Evolutionary conservation across 2,113 vertebrate genomes (phyloP).

Genomic region (Cygnus buccinator): DNA sequence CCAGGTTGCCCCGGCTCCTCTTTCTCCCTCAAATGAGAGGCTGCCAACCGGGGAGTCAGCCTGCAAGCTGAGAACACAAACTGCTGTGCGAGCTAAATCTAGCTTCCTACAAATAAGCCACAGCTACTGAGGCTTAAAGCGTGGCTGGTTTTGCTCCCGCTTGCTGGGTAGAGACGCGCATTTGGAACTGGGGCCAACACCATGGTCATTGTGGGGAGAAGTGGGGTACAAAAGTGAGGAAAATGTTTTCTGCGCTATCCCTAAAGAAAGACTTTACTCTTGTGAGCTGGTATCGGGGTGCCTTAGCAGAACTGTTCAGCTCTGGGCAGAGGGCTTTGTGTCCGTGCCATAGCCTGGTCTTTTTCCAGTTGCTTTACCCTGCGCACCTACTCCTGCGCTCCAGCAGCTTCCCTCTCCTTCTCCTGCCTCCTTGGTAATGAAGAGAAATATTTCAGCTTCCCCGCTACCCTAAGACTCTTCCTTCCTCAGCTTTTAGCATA

Average conservation of each 20-base stretch:
- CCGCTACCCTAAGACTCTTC: not conserved
- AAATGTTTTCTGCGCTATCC: not conserved
- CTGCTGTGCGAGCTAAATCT: not conserved
- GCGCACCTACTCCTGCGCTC: not conserved
- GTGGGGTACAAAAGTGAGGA: not conserved
- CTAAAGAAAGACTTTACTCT: not conserved
- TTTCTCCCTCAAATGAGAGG: rapidly evolving
- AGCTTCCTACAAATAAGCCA: not conserved
- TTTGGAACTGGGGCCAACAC: not conserved
- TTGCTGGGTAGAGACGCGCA: not conserved
- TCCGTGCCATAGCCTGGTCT: rapidly evolving
- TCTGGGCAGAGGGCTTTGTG: not conserved
- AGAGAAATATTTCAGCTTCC: not conserved
- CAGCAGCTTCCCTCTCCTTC: not conserved
- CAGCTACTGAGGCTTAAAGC: not conserved
- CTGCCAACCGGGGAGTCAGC: not conserved
- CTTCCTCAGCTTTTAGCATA: not conserved
- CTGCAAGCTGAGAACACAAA: not conserved
- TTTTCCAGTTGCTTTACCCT: not conserved
- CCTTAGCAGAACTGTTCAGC: not conserved
- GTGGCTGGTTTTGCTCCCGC: not conserved
- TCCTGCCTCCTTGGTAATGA: not conserved
- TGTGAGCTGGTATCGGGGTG: not conserved
- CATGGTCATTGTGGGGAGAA: rapidly evolving
- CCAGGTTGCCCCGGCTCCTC: not conserved